A percentile compares a stretch with the other conserved stretches of the same genome.
Conservation (phyloP, 2,888 invertebrate genomes). For the Horisme vitalbata region DNA sequence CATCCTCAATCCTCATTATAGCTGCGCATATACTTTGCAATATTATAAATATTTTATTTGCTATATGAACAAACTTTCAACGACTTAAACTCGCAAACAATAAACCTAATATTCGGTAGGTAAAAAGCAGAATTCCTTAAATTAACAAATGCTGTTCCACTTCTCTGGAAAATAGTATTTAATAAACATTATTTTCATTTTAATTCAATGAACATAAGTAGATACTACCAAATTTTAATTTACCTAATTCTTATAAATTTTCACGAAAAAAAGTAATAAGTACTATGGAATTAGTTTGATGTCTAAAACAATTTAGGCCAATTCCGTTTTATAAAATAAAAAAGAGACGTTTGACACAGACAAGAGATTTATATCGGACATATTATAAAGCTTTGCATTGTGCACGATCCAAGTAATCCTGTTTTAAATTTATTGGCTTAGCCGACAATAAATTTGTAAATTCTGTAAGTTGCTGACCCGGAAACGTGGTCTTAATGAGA, state of each 20-base stretch:
- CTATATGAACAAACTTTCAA: too few relatives aligned
- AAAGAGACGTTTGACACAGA: conserved; percentile 59
- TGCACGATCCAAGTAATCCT: conserved; percentile 75
- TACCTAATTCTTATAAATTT: too few relatives aligned
- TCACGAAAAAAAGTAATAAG: background rate
- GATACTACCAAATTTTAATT: too few relatives aligned
- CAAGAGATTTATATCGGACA: conserved; percentile 72
- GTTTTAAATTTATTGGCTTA: conserved; percentile 79
- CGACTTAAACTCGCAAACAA: too few relatives aligned
- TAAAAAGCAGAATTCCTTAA: too few relatives aligned
- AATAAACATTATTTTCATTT: too few relatives aligned
- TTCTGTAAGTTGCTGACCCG: conserved; percentile 72
- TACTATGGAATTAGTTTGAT: conserved; percentile 16
- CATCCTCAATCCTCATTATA: too few relatives aligned
- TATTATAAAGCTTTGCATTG: conserved; percentile 78
- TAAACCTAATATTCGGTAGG: background rate
- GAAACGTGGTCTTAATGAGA: conserved; percentile 69
- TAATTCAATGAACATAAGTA: too few relatives aligned
- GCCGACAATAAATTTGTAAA: conserved; percentile 77
- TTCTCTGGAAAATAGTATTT: too few relatives aligned
- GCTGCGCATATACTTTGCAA: too few relatives aligned
- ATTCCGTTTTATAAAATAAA: conserved; percentile 42
- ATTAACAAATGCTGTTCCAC: too few relatives aligned
- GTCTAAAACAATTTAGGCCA: conserved; percentile 21
- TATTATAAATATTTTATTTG: too few relatives aligned